Evolutionary conservation across 1,140 invertebrate species (phyloP).

Genomic region (Ips nitidus): DNA sequence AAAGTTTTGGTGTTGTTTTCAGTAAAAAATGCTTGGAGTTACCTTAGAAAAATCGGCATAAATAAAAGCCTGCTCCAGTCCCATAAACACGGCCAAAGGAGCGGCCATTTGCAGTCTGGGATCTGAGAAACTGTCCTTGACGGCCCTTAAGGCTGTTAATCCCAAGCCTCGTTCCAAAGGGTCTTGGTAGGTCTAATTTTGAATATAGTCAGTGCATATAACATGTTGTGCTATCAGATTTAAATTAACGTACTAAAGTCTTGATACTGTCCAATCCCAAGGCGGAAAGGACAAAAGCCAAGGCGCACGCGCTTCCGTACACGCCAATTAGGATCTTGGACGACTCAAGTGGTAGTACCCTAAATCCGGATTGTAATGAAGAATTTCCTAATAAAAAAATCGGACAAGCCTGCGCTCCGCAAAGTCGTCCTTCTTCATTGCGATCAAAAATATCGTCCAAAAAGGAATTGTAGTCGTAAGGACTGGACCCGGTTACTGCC

Average conservation of each 20-base stretch:
- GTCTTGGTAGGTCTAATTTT: conserved; percentile 48
- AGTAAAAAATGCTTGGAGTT: background rate
- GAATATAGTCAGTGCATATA: background rate
- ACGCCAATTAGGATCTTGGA: conserved; percentile 55
- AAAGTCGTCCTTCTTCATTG: conserved; percentile 56
- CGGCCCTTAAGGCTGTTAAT: conserved; percentile 53
- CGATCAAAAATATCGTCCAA: conserved; percentile 54
- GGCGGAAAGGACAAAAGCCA: conserved; percentile 57
- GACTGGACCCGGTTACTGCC: conserved; percentile 16
- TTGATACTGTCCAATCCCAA: conserved; percentile 56
- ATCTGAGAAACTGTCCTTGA: conserved; percentile 54
- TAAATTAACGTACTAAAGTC: conserved; percentile 33
- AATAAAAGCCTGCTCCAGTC: conserved; percentile 73
- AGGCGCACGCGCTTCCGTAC: conserved; percentile 58
- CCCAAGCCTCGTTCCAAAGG: conserved; percentile 52
- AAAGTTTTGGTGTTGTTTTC: conserved; percentile 23
- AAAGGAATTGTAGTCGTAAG: conserved; percentile 42
- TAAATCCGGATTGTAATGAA: conserved; percentile 31
- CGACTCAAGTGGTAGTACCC: conserved; percentile 51
- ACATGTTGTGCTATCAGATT: no score
- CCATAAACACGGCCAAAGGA: conserved; percentile 69
- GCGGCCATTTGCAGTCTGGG: conserved; percentile 61
- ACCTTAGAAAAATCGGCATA: conserved; percentile 72
- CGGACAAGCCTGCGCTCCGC: conserved; percentile 57
- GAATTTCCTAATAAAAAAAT: conserved; percentile 12